Evolutionary conservation across 2,113 vertebrate species (phyloP).

Genomic region (Passer montanus): DNA sequence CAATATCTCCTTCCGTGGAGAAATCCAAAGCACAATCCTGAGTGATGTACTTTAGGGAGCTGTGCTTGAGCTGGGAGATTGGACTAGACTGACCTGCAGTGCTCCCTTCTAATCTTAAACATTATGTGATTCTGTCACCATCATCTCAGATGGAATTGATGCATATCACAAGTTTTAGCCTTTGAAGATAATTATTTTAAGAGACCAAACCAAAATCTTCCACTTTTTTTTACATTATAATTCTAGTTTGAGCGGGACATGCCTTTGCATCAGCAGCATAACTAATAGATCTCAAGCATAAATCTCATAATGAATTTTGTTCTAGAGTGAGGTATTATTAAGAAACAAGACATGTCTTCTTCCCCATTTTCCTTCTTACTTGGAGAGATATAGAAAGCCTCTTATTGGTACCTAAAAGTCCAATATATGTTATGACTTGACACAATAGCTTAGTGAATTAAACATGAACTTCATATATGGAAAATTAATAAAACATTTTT

Average conservation of each 20-base stretch:
- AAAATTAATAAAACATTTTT: background rate
- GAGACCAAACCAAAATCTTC: background rate
- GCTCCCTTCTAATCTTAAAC: background rate
- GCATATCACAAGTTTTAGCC: background rate
- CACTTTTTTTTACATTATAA: background rate
- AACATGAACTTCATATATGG: background rate
- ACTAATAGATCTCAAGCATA: background rate
- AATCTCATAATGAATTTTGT: background rate
- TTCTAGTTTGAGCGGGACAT: background rate
- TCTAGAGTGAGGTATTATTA: background rate
- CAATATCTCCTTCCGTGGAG: background rate
- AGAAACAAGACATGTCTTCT: background rate
- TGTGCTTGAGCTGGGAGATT: background rate
- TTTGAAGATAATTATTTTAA: background rate
- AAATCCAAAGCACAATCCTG: background rate
- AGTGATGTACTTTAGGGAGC: background rate
- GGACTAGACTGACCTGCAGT: background rate
- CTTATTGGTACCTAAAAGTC: background rate
- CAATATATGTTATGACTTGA: background rate
- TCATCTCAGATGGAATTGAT: background rate
- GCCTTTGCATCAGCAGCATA: background rate
- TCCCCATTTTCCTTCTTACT: background rate
- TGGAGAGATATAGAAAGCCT: background rate
- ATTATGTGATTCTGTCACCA: background rate
- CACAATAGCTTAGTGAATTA: background rate